These are phyloP conservation scores for Alethe diademata DNA, from an alignment of 2,113 vertebrate species.

Conservation along the genomic window DNA sequence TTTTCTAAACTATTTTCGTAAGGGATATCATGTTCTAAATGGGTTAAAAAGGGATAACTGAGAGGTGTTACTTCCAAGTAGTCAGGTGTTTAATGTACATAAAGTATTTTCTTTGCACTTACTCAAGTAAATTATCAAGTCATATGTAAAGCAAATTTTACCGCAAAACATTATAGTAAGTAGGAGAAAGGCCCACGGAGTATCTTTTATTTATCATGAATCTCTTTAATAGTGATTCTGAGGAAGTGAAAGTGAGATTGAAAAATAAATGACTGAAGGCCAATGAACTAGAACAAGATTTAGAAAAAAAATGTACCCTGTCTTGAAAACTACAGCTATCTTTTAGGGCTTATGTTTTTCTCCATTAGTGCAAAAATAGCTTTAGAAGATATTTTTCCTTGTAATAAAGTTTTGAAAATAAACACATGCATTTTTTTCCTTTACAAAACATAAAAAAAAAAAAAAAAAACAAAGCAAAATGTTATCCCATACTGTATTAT, in stretches of 20 bases:
- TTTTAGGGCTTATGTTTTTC: background rate
- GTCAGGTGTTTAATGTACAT: background rate
- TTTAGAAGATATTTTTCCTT: background rate
- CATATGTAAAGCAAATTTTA: background rate
- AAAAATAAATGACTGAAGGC: constrained; percentile 21
- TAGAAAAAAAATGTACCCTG: background rate
- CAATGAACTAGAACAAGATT: background rate
- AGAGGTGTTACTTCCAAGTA: background rate
- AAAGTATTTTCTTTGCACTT: background rate
- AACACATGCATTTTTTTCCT: background rate
- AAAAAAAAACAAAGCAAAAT: background rate
- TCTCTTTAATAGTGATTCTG: background rate
- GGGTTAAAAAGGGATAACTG: background rate
- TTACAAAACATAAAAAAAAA: background rate
- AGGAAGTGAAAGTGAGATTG: background rate
- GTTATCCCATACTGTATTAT: background rate
- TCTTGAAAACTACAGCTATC: background rate
- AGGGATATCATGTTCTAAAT: background rate
- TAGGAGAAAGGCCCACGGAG: rapidly evolving
- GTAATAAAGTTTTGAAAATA: constrained; percentile 6
- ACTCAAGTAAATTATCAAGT: background rate
- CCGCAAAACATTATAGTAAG: background rate
- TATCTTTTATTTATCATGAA: background rate
- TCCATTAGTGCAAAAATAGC: background rate
- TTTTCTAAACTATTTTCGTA: background rate